Conservation (phyloP, 2,797 vertebrate genomes). For the Hoplostethus atlanticus region DNA sequence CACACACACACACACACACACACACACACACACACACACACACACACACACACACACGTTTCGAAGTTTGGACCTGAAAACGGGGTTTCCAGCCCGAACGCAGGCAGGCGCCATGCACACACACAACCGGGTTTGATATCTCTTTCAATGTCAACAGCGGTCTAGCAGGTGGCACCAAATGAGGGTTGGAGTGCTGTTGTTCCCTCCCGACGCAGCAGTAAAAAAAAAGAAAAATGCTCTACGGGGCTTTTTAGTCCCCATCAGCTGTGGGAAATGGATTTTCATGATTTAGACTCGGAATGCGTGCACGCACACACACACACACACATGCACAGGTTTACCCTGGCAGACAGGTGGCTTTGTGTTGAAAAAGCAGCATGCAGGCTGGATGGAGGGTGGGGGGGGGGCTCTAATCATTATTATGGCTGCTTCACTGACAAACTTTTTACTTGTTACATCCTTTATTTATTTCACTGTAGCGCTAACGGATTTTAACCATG, state of each 20-base stretch:
- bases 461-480: neutral
- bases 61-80: neutral
- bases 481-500: neutral
- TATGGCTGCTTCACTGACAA: no score
- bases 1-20: neutral
- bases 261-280: constrained; percentile 36
- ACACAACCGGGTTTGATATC: constrained; percentile 20
- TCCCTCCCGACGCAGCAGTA: constrained; percentile 29
- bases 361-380: constrained; percentile 36
- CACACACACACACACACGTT: neutral
- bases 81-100: neutral
- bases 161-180: constrained; percentile 45
- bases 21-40: neutral
- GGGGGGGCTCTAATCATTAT: constrained; percentile 53
- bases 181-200: constrained; percentile 22
- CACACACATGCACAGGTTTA: constrained; percentile 22
- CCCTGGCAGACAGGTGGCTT: constrained; percentile 42
- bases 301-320: constrained; percentile 14
- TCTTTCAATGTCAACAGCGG: constrained; percentile 25
- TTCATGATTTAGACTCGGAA: constrained; percentile 34
- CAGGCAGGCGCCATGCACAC: constrained; percentile 15
- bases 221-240: constrained; percentile 22
- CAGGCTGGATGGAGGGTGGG: constrained; percentile 9
- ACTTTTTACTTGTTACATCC: no score
- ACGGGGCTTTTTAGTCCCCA: constrained; percentile 19